These are phyloP conservation scores for Sesia apiformis DNA, from an alignment of 2,888 invertebrate genomes.

Conservation along the genomic window DNA sequence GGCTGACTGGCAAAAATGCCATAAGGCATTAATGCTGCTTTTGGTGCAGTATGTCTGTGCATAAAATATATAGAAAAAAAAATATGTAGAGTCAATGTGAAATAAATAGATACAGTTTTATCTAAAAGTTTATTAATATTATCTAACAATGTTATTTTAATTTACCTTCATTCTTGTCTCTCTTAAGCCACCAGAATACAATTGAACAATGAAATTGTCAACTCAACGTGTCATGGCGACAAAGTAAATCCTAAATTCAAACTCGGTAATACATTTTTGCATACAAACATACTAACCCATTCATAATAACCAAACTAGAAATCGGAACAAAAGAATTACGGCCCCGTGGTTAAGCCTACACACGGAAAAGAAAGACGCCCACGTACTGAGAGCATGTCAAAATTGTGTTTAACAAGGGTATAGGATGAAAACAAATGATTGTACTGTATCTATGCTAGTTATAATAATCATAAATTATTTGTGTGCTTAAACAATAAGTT, in stretches of 20 bases:
- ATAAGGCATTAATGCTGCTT: too few species aligned
- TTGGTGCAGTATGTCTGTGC: too few species aligned
- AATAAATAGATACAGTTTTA: too few species aligned
- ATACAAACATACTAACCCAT: conserved; percentile 31
- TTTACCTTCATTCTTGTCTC: too few species aligned
- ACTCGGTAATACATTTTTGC: conserved; percentile 35
- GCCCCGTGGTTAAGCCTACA: conserved; percentile 43
- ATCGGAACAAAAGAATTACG: conserved; percentile 52
- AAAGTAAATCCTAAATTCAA: conserved; percentile 1
- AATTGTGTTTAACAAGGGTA: conserved; percentile 49
- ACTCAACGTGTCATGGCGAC: conserved; percentile 14
- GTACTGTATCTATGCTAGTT: conserved; percentile 33
- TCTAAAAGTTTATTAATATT: too few species aligned
- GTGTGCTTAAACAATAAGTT: conserved; percentile 10
- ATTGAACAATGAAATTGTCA: conserved; percentile 29
- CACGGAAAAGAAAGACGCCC: conserved; percentile 36
- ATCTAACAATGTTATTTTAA: too few species aligned
- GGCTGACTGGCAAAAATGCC: too few species aligned
- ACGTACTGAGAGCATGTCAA: conserved; percentile 37
- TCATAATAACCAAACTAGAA: conserved; percentile 30
- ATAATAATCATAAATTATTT: conserved; percentile 47
- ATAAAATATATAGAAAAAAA: too few species aligned
- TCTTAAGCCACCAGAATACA: conserved; percentile 8
- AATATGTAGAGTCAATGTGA: too few species aligned
- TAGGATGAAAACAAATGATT: conserved; percentile 49